Evolutionary conservation across 1,140 invertebrate genomes (phyloP).

Genomic region (Trissolcus basalis): DNA sequence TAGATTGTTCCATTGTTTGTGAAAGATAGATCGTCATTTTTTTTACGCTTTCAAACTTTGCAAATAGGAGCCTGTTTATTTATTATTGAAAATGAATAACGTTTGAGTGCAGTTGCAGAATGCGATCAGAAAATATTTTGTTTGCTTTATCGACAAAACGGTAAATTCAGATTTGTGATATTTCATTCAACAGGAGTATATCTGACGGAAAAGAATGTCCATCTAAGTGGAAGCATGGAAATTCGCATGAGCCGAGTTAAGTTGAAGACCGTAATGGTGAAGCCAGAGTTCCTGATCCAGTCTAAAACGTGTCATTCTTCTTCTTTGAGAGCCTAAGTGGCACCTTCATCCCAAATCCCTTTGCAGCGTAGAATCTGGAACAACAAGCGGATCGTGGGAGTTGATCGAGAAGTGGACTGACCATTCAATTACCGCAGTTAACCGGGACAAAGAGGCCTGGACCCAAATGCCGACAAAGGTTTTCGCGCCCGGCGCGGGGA

Average conservation of each 20-base stretch:
- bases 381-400: conserved; percentile 55
- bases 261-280: not conserved
- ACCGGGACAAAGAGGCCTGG: conserved; percentile 52
- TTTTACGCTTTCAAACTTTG: no score
- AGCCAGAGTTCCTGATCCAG: not conserved
- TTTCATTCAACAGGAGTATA: not conserved
- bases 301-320: not conserved
- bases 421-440: conserved; percentile 61
- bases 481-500: conserved; percentile 26
- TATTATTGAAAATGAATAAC: no score
- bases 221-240: no score
- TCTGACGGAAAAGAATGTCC: no score
- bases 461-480: conserved; percentile 48
- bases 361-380: conserved; percentile 6
- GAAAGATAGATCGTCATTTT: no score
- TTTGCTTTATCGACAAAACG: no score
- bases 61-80: no score
- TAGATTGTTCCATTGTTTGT: not conserved
- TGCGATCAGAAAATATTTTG: no score
- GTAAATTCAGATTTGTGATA: no score
- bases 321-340: not conserved
- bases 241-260: not conserved
- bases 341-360: not conserved
- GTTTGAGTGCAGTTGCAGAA: no score
- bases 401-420: conserved; percentile 55